phyloP scores from a whole-genome alignment of 2,888 invertebrate species.

The Chrysodeixis includens region DNA sequence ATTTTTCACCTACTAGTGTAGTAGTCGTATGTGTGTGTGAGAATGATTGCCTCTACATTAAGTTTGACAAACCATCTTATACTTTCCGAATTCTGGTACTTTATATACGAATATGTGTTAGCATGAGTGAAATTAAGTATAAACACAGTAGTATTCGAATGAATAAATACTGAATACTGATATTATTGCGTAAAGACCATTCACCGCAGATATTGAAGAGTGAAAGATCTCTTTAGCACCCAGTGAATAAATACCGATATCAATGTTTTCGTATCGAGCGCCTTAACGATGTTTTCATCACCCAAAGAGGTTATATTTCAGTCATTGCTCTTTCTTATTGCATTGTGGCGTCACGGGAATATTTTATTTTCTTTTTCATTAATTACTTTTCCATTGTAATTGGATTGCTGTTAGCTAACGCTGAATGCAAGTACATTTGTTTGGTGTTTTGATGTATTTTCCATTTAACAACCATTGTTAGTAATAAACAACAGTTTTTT shows the following conservation, averaged over 20 bases:
- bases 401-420: not conserved
- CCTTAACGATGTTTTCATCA: not conserved
- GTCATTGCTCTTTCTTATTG: not conserved
- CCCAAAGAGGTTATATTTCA: not conserved
- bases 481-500: not conserved
- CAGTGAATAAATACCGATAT: not conserved
- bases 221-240: not conserved
- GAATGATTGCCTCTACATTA: too few relatives aligned
- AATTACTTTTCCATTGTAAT: slow-evolving; percentile 1
- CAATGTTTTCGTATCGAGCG: not conserved
- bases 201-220: not conserved
- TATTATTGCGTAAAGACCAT: not conserved
- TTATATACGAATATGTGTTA: too few relatives aligned
- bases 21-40: too few relatives aligned
- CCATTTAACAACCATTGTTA: not conserved
- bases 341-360: too few relatives aligned
- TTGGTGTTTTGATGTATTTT: not conserved
- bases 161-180: not conserved
- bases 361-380: not conserved
- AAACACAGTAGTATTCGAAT: too few relatives aligned
- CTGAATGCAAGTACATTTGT: not conserved
- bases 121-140: too few relatives aligned
- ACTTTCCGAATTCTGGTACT: too few relatives aligned
- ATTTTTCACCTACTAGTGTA: not conserved
- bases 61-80: too few relatives aligned